Evolutionary conservation across 2,888 invertebrate genomes (phyloP).

Genomic region (Agapetus fuscipes): DNA sequence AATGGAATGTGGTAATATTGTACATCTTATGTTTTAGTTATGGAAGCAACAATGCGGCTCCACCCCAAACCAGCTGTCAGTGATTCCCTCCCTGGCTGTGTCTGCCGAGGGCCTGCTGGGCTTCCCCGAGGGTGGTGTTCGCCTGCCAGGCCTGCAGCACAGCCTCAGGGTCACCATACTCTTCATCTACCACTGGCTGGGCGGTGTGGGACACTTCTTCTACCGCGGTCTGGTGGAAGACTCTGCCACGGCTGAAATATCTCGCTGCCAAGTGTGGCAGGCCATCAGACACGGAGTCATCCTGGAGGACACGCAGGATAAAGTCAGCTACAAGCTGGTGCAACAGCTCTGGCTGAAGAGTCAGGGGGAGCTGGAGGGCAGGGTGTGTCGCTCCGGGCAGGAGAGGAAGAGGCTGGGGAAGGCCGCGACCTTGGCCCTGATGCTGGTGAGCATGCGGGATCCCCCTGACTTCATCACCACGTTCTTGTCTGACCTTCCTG

Average conservation of each 20-base stretch:
- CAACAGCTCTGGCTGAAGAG: conserved; percentile 34
- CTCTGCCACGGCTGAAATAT: conserved; percentile 67
- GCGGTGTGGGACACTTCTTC: conserved; percentile 57
- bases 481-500: conserved; percentile 41
- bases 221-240: conserved; percentile 58
- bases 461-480: conserved; percentile 60
- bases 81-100: conserved; percentile 32
- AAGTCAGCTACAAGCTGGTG: conserved; percentile 42
- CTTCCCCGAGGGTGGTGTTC: conserved; percentile 55
- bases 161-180: conserved; percentile 57
- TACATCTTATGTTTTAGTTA: conserved; percentile 34
- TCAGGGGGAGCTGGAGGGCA: conserved; percentile 31
- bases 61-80: conserved; percentile 44
- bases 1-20: too few relatives aligned
- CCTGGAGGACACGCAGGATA: conserved; percentile 42
- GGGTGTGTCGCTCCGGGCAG: conserved; percentile 37
- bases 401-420: conserved; percentile 40
- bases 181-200: conserved; percentile 60
- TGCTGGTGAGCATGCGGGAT: conserved; percentile 47
- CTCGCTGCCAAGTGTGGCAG: conserved; percentile 64
- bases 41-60: conserved; percentile 40
- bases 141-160: conserved; percentile 49
- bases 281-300: conserved; percentile 54
- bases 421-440: conserved; percentile 46
- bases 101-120: conserved; percentile 42